Evolutionary conservation across 30 jellyfish, hydroid and myxozoan species (phyloP).

Genomic region (Chironex yamaguchii): DNA sequence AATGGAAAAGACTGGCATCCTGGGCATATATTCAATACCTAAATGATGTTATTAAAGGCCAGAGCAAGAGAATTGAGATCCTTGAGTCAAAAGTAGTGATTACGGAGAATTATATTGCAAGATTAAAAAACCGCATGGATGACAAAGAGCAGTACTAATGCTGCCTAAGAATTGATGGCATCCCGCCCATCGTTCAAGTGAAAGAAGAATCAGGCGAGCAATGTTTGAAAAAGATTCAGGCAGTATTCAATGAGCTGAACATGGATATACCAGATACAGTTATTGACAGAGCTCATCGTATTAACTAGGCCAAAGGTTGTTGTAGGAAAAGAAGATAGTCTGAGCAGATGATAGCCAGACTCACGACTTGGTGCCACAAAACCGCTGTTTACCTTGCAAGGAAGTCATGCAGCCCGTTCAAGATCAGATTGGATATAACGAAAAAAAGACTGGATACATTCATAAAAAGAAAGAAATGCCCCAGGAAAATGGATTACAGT

Average conservation of each 20-base stretch:
- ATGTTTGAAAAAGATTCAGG: slow-evolving; percentile 25
- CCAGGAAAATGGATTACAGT: not conserved
- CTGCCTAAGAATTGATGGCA: slow-evolving; percentile 46
- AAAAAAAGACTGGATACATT: slow-evolving; percentile 27
- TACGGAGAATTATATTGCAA: slow-evolving; percentile 24
- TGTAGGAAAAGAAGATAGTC: slow-evolving; percentile 18
- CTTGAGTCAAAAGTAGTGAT: slow-evolving; percentile 21
- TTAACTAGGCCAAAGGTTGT: slow-evolving; percentile 1
- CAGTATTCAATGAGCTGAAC: slow-evolving; percentile 20
- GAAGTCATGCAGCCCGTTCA: not conserved
- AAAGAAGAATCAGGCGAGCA: slow-evolving; percentile 36
- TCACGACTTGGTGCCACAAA: slow-evolving; percentile 26
- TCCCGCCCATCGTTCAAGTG: slow-evolving; percentile 42
- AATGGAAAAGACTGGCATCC: slow-evolving; percentile 33
- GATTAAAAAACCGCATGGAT: slow-evolving; percentile 38
- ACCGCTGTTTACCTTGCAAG: slow-evolving; percentile 16
- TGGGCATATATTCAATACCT: not conserved
- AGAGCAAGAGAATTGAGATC: too few species aligned
- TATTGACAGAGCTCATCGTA: slow-evolving; percentile 63
- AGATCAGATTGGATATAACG: slow-evolving; percentile 26
- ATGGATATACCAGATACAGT: slow-evolving; percentile 57
- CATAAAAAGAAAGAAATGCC: not conserved
- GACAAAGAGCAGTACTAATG: slow-evolving; percentile 50
- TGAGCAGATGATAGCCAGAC: slow-evolving; percentile 53
- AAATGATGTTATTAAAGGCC: slow-evolving; percentile 6